Evolutionary conservation across 2,888 invertebrate genomes (phyloP).

Genomic region (Pachymerium ferrugineum): DNA sequence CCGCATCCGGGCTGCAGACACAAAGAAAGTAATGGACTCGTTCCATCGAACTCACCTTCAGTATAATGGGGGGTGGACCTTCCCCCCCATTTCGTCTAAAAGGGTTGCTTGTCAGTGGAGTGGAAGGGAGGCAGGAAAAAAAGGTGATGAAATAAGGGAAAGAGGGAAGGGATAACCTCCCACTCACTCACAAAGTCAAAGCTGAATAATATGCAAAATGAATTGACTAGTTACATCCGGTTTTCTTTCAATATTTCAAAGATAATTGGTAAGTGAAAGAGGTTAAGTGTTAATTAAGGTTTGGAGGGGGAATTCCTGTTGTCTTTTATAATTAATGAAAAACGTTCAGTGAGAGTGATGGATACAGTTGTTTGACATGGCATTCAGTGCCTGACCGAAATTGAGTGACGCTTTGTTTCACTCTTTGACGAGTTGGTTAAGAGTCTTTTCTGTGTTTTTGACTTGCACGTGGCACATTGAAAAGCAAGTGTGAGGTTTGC

Average conservation of each 20-base stretch:
- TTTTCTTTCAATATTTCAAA: background rate
- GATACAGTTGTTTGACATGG: background rate
- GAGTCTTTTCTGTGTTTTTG: slow-evolving; percentile 16
- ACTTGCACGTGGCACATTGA: background rate
- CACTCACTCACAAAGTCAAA: background rate
- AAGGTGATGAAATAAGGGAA: slow-evolving; percentile 27
- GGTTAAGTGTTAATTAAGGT: slow-evolving; percentile 19
- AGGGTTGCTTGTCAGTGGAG: slow-evolving; percentile 20
- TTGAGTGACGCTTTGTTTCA: background rate
- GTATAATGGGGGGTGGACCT: background rate
- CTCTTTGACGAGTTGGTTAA: background rate
- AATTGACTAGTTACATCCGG: background rate
- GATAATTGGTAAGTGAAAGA: background rate
- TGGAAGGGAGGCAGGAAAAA: slow-evolving; percentile 9
- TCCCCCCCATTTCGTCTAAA: slow-evolving; percentile 1
- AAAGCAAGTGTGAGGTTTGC: background rate
- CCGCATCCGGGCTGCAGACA: slow-evolving; percentile 21
- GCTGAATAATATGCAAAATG: background rate
- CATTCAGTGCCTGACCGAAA: no score
- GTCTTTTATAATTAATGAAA: background rate
- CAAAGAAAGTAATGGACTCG: slow-evolving; percentile 27
- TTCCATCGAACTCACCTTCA: slow-evolving; percentile 25
- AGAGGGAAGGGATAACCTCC: background rate
- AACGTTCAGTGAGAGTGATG: background rate
- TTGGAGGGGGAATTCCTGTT: background rate